A percentile compares a stretch with the other conserved stretches of the same genome.
These are phyloP conservation scores for Blastobasis adustella DNA, from an alignment of 2,888 invertebrate species.

Conservation along the genomic window DNA sequence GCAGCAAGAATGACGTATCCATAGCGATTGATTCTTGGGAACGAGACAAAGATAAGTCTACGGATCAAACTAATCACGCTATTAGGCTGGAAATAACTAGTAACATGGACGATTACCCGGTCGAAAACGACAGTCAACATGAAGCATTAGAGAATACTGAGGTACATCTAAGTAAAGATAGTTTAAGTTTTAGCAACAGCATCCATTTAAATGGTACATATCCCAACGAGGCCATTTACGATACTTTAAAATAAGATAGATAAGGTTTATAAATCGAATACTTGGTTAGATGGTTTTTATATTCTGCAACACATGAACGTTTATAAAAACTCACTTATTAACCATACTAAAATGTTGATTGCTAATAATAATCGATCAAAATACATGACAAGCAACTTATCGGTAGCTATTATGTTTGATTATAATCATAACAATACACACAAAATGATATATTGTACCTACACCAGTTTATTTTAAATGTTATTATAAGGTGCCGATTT, in stretches of 20 bases:
- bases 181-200: slow-evolving; percentile 68
- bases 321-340: too few relatives aligned
- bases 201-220: slow-evolving; percentile 73
- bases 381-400: too few relatives aligned
- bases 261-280: not conserved
- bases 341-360: too few relatives aligned
- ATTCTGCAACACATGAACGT: too few relatives aligned
- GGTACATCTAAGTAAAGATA: slow-evolving; percentile 59
- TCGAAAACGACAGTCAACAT: slow-evolving; percentile 28
- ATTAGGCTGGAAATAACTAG: slow-evolving; percentile 70
- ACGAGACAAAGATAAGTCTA: slow-evolving; percentile 44
- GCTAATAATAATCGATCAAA: too few relatives aligned
- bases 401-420: too few relatives aligned
- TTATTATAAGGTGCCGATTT: too few relatives aligned
- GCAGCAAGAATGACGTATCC: slow-evolving; percentile 59
- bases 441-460: too few relatives aligned
- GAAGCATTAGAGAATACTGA: slow-evolving; percentile 47
- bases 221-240: slow-evolving; percentile 72
- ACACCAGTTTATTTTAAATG: too few relatives aligned
- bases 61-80: slow-evolving; percentile 60
- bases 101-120: slow-evolving; percentile 61
- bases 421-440: too few relatives aligned
- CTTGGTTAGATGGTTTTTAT: not conserved
- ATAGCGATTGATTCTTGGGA: slow-evolving; percentile 66
- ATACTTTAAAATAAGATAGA: slow-evolving; percentile 60